A percentile compares a stretch with the other conserved stretches of the same genome.
phyloP scores from a whole-genome alignment of 2,888 invertebrate species.

The Oasisia sp. region DNA sequence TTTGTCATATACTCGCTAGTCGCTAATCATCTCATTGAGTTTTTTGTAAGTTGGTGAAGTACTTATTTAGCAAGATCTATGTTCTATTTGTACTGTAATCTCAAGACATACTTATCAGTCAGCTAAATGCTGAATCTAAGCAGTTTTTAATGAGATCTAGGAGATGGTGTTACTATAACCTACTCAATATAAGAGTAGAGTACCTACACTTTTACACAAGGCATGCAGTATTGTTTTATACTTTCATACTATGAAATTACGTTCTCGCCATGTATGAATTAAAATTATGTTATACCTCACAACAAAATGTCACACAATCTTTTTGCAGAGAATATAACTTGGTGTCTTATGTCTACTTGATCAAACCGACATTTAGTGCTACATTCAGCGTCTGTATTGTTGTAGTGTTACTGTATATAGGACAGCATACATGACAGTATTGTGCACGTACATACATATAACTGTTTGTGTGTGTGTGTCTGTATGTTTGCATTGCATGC shows the following conservation, averaged over 20 bases:
- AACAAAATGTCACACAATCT: not conserved
- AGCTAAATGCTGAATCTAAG: not conserved
- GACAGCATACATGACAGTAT: no score
- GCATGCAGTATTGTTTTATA: not conserved
- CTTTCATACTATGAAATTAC: not conserved
- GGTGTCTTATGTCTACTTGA: no score
- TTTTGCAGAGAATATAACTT: not conserved
- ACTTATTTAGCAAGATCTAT: no score
- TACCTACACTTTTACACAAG: not conserved
- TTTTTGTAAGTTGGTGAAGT: no score
- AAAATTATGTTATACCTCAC: conserved; percentile 47
- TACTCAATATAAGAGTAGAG: not conserved
- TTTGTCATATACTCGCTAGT: no score
- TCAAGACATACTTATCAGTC: not conserved
- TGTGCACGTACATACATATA: no score
- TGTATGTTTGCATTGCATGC: no score
- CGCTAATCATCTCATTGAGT: no score
- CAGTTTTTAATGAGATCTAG: not conserved
- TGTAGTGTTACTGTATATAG: no score
- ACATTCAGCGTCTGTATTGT: no score
- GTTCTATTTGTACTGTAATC: not conserved
- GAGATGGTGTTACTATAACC: not conserved
- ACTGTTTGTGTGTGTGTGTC: no score
- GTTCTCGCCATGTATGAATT: not conserved
- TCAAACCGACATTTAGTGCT: no score